A percentile compares a stretch with the other conserved stretches of the same genome.
Evolutionary conservation across 2,888 invertebrate species (phyloP).

Genomic region (Zootermopsis nevadensis): DNA sequence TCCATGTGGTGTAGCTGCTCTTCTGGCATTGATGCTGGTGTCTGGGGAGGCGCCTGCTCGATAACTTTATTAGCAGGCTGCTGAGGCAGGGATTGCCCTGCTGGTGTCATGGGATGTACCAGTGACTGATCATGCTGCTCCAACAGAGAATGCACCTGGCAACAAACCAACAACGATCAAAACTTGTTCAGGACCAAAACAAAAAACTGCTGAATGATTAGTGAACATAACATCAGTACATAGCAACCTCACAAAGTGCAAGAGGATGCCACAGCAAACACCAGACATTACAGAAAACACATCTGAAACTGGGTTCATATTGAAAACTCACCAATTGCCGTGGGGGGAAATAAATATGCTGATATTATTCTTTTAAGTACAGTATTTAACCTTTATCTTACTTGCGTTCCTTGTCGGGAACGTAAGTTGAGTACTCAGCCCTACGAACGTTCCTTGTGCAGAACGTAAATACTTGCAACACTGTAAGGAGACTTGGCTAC

Average conservation of each 20-base stretch:
- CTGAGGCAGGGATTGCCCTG: slow-evolving; percentile 46
- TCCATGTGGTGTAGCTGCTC: slow-evolving; percentile 66
- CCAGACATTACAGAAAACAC: no score
- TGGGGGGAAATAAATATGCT: no score
- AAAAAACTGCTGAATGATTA: background rate
- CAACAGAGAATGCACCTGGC: slow-evolving; percentile 53
- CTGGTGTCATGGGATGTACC: slow-evolving; percentile 60
- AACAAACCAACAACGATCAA: background rate
- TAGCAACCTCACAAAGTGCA: background rate
- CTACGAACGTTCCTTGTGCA: no score
- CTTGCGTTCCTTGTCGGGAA: no score
- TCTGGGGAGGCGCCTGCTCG: slow-evolving; percentile 30
- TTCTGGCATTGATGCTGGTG: slow-evolving; percentile 45
- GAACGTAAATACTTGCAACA: no score
- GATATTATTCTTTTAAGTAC: no score
- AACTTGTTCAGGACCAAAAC: background rate
- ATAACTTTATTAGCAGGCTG: slow-evolving; percentile 56
- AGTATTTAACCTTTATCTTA: no score
- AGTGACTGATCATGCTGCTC: slow-evolving; percentile 57
- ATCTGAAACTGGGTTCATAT: no score
- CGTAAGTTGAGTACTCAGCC: no score
- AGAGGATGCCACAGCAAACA: no score
- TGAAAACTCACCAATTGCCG: no score
- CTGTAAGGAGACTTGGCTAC: no score
- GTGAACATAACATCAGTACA: background rate